phyloP scores from a whole-genome alignment of 2,797 vertebrate genomes.

The Epinephelus awoara region DNA sequence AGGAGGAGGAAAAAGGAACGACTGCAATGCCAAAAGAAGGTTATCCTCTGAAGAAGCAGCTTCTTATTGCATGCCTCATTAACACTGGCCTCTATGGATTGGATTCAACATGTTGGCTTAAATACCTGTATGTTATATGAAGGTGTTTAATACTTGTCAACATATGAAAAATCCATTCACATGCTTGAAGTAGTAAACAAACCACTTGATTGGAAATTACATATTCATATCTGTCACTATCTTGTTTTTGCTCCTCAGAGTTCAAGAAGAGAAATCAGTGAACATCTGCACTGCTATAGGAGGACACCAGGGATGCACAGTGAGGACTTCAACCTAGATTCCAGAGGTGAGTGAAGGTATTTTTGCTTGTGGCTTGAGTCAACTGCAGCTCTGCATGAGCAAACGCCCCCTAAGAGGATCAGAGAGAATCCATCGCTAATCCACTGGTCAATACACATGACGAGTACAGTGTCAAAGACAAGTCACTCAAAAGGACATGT shows the following conservation, averaged over 20 bases:
- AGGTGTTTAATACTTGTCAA: slow-evolving; percentile 4
- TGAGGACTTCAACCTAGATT: slow-evolving; percentile 71
- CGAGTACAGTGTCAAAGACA: slow-evolving; percentile 69
- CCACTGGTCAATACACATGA: slow-evolving; percentile 77
- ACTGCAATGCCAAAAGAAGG: slow-evolving; percentile 54
- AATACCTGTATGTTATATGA: background rate
- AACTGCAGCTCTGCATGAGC: slow-evolving; percentile 71
- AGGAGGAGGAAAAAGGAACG: slow-evolving; percentile 37
- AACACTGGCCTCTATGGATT: slow-evolving; percentile 10
- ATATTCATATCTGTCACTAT: slow-evolving; percentile 5
- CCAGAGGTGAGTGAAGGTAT: slow-evolving; percentile 79
- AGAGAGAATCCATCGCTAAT: slow-evolving; percentile 77
- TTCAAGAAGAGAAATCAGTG: slow-evolving; percentile 38
- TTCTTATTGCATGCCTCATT: slow-evolving; percentile 38
- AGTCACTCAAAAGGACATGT: slow-evolving; percentile 71
- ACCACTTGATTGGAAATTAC: background rate
- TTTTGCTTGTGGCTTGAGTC: slow-evolving; percentile 58
- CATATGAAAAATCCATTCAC: background rate
- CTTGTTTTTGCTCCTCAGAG: slow-evolving; percentile 53
- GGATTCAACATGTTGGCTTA: slow-evolving; percentile 24
- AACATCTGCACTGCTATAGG: slow-evolving; percentile 64
- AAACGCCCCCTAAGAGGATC: slow-evolving; percentile 81
- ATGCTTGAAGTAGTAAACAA: background rate
- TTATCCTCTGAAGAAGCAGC: slow-evolving; percentile 48
- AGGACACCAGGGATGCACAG: slow-evolving; percentile 79